Evolutionary conservation across 2,113 vertebrate species (phyloP).

Genomic region (Gnathonemus longibarbis): DNA sequence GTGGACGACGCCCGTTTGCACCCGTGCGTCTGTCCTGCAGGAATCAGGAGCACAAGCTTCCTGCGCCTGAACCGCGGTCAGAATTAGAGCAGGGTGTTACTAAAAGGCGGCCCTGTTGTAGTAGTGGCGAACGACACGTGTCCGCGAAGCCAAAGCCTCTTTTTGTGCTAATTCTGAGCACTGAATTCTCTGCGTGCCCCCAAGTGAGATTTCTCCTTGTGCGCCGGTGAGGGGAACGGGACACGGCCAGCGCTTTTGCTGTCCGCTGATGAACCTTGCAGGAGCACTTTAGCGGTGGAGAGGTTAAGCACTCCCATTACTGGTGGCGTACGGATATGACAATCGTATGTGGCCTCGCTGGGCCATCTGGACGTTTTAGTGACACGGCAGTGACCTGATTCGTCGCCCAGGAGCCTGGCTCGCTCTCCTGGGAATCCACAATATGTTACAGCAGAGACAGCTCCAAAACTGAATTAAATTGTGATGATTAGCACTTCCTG

Average conservation of each 20-base stretch:
- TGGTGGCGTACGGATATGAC: background rate
- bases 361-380: background rate
- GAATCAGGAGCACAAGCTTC: background rate
- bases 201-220: constrained; percentile 4
- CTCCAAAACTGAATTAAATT: background rate
- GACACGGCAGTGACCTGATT: constrained; percentile 8
- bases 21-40: background rate
- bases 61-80: background rate
- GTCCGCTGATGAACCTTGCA: background rate
- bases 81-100: constrained; percentile 3
- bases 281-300: background rate
- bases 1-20: background rate
- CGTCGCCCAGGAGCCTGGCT: background rate
- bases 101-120: background rate
- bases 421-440: background rate
- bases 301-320: constrained; percentile 1
- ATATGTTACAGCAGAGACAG: background rate
- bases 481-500: background rate
- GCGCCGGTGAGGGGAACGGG: background rate
- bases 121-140: background rate
- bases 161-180: background rate
- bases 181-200: background rate
- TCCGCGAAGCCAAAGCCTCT: background rate
- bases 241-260: background rate
- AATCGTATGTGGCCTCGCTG: background rate